Conservation (phyloP, 1,140 invertebrate species). For the Limonius californicus region DNA sequence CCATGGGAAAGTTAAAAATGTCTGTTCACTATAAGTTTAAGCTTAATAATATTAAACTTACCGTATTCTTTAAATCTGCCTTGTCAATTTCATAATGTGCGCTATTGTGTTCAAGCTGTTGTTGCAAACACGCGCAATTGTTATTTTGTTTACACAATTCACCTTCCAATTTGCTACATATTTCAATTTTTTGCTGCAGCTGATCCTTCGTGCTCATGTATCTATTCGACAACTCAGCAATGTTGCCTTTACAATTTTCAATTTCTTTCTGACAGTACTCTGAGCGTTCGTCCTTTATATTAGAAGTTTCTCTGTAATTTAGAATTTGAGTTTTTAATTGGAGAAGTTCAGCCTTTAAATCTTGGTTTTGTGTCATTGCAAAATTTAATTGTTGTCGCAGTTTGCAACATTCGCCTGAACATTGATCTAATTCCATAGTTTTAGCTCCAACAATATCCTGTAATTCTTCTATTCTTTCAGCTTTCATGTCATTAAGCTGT, state of each 20-base stretch:
- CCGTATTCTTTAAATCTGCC: not conserved
- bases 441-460: conserved; percentile 11
- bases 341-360: not conserved
- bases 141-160: not conserved
- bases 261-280: conserved; percentile 1
- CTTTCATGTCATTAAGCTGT: conserved; percentile 6
- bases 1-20: too few species aligned
- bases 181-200: not conserved
- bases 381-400: not conserved
- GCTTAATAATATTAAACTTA: too few species aligned
- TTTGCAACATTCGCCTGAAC: not conserved
- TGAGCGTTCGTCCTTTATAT: not conserved
- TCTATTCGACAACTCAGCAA: not conserved
- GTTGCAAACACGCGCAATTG: not conserved
- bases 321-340: not conserved
- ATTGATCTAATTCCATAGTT: not conserved
- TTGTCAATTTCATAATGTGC: not conserved
- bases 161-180: not conserved
- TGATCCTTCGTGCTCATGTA: not conserved
- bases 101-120: not conserved
- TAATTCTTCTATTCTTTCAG: conserved; percentile 15
- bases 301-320: not conserved
- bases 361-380: not conserved
- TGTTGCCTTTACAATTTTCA: not conserved
- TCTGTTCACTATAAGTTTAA: too few species aligned